phyloP scores from a whole-genome alignment of 2,113 vertebrate genomes.

The Etheostoma cragini region DNA sequence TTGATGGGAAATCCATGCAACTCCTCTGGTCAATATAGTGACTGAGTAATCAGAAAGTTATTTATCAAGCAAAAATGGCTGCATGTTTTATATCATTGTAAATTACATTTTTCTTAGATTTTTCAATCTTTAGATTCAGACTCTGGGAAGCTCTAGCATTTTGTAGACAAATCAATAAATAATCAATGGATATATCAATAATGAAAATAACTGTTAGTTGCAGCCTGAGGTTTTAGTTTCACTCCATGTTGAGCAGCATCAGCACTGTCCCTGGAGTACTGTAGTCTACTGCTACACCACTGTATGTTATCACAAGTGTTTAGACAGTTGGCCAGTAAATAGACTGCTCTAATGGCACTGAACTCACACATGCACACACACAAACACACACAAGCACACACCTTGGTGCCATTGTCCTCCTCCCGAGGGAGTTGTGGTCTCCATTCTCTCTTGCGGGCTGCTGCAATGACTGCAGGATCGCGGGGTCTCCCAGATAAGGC shows the following conservation, averaged over 20 bases:
- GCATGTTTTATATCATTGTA: background rate
- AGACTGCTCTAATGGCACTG: constrained; percentile 58
- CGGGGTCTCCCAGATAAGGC: constrained; percentile 89
- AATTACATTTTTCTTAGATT: background rate
- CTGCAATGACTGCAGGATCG: constrained; percentile 82
- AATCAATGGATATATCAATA: constrained; percentile 3
- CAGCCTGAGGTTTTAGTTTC: constrained; percentile 7
- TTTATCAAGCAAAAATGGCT: background rate
- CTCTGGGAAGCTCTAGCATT: background rate
- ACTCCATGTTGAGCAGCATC: constrained; percentile 23
- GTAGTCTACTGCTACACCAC: constrained; percentile 40
- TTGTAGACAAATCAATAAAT: constrained; percentile 6
- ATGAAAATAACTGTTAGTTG: background rate
- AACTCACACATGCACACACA: constrained; percentile 24
- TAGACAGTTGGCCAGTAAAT: constrained; percentile 73
- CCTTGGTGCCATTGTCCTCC: constrained; percentile 58
- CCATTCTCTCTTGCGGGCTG: constrained; percentile 79
- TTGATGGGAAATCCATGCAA: background rate
- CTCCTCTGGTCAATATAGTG: background rate
- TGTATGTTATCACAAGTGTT: constrained; percentile 76
- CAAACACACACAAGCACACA: constrained; percentile 39
- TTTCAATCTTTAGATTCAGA: background rate
- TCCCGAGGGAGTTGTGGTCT: constrained; percentile 70
- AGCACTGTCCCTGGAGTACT: constrained; percentile 40
- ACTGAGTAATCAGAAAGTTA: background rate